A percentile compares a stretch with the other conserved stretches of the same genome.
These are phyloP conservation scores for Ictalurus punctatus DNA, from an alignment of 2,113 vertebrate species.

Conservation along the genomic window DNA sequence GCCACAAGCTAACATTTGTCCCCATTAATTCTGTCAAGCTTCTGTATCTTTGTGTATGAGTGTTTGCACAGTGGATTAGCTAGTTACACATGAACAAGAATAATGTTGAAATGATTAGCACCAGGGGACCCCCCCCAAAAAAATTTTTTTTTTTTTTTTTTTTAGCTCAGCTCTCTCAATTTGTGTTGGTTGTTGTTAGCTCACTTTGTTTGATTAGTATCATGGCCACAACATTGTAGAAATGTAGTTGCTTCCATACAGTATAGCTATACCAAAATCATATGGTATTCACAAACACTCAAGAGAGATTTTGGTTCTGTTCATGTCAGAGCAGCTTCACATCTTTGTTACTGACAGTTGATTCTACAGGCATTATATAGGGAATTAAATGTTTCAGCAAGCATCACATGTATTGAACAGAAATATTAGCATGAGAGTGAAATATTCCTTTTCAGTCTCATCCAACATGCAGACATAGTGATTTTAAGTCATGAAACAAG, in stretches of 20 bases:
- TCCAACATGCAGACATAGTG: not conserved
- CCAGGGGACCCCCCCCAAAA: not conserved
- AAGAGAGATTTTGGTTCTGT: not conserved
- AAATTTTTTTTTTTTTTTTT: not conserved
- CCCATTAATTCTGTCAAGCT: not conserved
- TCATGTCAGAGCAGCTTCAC: not conserved
- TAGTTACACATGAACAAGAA: not conserved
- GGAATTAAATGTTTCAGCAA: not conserved
- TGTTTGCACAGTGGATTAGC: slow-evolving; percentile 10
- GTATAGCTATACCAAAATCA: not conserved
- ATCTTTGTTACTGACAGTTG: not conserved
- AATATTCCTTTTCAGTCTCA: not conserved
- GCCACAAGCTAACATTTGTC: not conserved
- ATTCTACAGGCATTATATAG: not conserved
- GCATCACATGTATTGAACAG: not conserved
- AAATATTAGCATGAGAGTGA: not conserved
- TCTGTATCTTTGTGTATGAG: not conserved
- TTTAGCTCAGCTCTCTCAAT: not conserved
- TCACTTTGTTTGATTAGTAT: not conserved
- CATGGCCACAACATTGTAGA: not conserved
- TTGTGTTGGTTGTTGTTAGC: not conserved
- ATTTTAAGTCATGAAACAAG: not conserved
- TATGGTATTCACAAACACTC: not conserved
- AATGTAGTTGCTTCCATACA: not conserved
- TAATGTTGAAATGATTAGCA: not conserved